Conservation (phyloP, 2,888 invertebrate species). For the Cordylochernes scorpioides region DNA sequence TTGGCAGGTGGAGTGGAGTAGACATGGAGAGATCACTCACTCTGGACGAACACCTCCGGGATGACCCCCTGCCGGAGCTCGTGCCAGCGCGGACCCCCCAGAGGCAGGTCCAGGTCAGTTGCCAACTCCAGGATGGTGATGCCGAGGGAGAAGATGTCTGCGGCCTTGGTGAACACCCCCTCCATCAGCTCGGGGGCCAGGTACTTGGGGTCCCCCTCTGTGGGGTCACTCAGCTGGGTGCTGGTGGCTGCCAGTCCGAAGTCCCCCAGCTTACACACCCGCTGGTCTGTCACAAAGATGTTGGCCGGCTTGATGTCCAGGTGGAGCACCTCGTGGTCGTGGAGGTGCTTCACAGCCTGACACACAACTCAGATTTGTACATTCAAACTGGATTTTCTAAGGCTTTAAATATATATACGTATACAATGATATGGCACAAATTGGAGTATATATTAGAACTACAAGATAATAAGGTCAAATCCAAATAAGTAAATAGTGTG, state of each 20-base stretch:
- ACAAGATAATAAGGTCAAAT: no score
- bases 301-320: slow-evolving; percentile 52
- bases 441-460: no score
- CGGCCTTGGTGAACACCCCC: slow-evolving; percentile 35
- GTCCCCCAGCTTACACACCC: slow-evolving; percentile 40
- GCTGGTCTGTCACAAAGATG: slow-evolving; percentile 36
- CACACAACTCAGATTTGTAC: no score
- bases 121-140: slow-evolving; percentile 41
- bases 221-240: slow-evolving; percentile 22
- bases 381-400: no score
- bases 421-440: no score
- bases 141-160: slow-evolving; percentile 46
- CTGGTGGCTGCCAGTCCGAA: slow-evolving; percentile 43
- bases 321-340: slow-evolving; percentile 37
- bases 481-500: no score
- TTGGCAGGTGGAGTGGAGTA: no score
- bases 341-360: slow-evolving; percentile 37
- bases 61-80: slow-evolving; percentile 25
- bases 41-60: slow-evolving; percentile 8
- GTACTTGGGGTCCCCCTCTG: slow-evolving; percentile 46
- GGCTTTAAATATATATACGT: no score
- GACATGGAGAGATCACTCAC: slow-evolving; percentile 3
- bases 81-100: slow-evolving; percentile 40
- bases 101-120: slow-evolving; percentile 39
- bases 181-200: slow-evolving; percentile 41